Percentiles rank a stretch among this genome's conserved stretches.
Conservation (phyloP, 2,888 invertebrate genomes). For the Amphipoea lucens region DNA sequence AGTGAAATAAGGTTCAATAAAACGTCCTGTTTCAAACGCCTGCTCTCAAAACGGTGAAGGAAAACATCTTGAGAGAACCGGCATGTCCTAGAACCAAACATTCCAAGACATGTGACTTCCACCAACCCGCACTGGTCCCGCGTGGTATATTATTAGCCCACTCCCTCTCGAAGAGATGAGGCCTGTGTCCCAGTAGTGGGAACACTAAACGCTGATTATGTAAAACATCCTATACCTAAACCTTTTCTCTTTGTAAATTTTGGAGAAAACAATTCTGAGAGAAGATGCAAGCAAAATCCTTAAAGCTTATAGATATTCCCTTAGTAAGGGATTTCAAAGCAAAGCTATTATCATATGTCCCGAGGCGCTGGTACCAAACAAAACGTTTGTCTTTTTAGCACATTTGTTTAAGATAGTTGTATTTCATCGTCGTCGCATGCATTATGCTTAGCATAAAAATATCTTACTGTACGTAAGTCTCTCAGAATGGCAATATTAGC, state of each 20-base stretch:
- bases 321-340: conserved; percentile 78
- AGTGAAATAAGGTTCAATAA: not conserved
- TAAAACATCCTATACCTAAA: not conserved
- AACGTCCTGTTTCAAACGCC: not conserved
- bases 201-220: not conserved
- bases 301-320: conserved; percentile 1
- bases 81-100: not conserved
- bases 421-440: conserved; percentile 84
- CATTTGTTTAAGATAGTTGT: conserved; percentile 89
- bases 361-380: conserved; percentile 80
- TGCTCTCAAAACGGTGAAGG: no score
- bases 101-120: not conserved
- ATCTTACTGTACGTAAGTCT: conserved; percentile 44
- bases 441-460: conserved; percentile 75
- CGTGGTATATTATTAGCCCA: no score
- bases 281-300: not conserved
- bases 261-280: not conserved
- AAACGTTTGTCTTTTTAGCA: conserved; percentile 90
- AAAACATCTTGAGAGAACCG: not conserved
- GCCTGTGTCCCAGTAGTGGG: not conserved
- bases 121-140: not conserved
- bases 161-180: not conserved
- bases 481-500: not conserved
- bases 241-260: not conserved
- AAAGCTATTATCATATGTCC: conserved; percentile 89